phyloP scores from a whole-genome alignment of 1,140 invertebrate genomes.

The Colletes latitarsis region DNA sequence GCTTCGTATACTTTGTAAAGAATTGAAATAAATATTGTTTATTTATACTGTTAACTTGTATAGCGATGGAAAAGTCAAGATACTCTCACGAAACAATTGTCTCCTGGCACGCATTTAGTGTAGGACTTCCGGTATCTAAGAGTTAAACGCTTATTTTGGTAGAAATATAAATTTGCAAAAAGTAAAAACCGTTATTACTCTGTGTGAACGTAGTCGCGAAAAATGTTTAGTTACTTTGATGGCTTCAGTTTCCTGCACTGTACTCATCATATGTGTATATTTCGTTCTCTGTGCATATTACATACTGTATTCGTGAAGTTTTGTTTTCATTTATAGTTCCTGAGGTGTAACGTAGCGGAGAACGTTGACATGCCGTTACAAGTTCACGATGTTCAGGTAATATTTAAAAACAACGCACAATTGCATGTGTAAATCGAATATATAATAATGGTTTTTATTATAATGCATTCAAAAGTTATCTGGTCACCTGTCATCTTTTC shows the following conservation, averaged over 20 bases:
- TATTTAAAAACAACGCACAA: background rate
- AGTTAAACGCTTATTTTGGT: no score
- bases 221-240: background rate
- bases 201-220: background rate
- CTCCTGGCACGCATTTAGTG: no score
- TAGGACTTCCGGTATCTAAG: no score
- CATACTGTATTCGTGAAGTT: background rate
- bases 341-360: background rate
- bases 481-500: background rate
- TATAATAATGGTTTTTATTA: background rate
- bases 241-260: background rate
- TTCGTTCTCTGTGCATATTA: background rate
- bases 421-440: background rate
- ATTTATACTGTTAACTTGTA: no score
- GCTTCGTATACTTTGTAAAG: no score
- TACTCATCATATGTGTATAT: background rate
- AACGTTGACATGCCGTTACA: slow-evolving; percentile 57
- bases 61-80: no score
- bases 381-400: slow-evolving; percentile 65
- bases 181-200: no score
- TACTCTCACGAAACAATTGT: no score
- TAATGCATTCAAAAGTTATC: background rate
- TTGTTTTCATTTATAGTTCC: slow-evolving; percentile 35
- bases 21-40: no score
- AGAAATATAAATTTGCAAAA: no score